These are phyloP conservation scores for Strigamia crassipes DNA, from an alignment of 2,888 invertebrate genomes.

Conservation along the genomic window DNA sequence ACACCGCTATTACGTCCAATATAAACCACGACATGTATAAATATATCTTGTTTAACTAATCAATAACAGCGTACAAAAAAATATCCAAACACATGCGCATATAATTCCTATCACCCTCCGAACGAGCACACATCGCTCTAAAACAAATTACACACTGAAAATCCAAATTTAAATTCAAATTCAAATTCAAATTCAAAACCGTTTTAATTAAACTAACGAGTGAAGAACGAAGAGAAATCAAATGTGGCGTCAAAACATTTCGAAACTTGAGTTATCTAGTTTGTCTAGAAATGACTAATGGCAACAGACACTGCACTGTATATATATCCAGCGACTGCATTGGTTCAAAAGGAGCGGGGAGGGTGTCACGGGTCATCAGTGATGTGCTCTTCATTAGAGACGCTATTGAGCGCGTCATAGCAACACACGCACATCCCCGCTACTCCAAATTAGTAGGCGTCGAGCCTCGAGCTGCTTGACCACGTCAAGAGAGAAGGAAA, in stretches of 20 bases:
- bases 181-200: too few relatives aligned
- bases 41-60: neutral
- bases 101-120: neutral
- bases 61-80: neutral
- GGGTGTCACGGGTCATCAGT: constrained; percentile 36
- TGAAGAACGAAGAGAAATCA: too few relatives aligned
- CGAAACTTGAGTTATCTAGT: too few relatives aligned
- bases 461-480: constrained; percentile 17
- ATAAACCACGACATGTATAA: neutral
- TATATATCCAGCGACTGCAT: neutral
- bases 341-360: constrained; percentile 12
- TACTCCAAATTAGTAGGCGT: constrained; percentile 19
- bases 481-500: neutral
- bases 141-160: neutral
- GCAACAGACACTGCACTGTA: neutral
- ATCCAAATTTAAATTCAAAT: too few relatives aligned
- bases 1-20: neutral
- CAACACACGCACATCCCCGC: constrained; percentile 22
- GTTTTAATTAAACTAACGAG: neutral
- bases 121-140: neutral
- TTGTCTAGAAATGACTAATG: neutral
- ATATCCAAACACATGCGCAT: neutral
- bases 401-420: constrained; percentile 39
- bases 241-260: too few relatives aligned
- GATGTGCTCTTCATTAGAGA: constrained; percentile 42